These are phyloP conservation scores for Pterocles orientalis DNA, from an alignment of 2,113 vertebrate genomes.

Conservation along the genomic window DNA sequence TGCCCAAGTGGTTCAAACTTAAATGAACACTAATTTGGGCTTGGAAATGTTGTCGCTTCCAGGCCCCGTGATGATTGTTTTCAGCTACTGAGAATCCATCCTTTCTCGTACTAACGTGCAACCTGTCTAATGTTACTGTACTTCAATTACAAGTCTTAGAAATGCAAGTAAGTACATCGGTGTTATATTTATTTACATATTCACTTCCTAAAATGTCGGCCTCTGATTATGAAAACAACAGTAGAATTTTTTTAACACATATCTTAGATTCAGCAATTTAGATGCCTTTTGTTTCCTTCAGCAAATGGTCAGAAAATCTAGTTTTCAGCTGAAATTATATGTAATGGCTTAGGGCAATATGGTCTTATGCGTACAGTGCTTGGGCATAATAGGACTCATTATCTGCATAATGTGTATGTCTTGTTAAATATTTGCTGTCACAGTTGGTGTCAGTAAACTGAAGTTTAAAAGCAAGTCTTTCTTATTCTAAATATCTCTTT, in stretches of 20 bases:
- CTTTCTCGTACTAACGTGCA: not conserved
- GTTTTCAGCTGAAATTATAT: not conserved
- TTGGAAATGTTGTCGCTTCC: not conserved
- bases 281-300: not conserved
- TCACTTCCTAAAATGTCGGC: not conserved
- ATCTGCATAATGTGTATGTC: not conserved
- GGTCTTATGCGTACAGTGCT: not conserved
- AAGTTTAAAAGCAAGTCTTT: not conserved
- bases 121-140: not conserved
- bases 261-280: not conserved
- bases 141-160: not conserved
- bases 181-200: not conserved
- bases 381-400: not conserved
- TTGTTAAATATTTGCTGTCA: conserved; percentile 9
- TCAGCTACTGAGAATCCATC: not conserved
- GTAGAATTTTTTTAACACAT: not conserved
- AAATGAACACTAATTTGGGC: not conserved
- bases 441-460: not conserved
- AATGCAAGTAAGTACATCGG: not conserved
- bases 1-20: not conserved
- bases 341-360: not conserved
- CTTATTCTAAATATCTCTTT: conserved; percentile 1
- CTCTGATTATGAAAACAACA: not conserved
- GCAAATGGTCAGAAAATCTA: not conserved
- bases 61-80: not conserved